phyloP scores from a whole-genome alignment of 2,888 invertebrate species.

The Pheosia tremula region DNA sequence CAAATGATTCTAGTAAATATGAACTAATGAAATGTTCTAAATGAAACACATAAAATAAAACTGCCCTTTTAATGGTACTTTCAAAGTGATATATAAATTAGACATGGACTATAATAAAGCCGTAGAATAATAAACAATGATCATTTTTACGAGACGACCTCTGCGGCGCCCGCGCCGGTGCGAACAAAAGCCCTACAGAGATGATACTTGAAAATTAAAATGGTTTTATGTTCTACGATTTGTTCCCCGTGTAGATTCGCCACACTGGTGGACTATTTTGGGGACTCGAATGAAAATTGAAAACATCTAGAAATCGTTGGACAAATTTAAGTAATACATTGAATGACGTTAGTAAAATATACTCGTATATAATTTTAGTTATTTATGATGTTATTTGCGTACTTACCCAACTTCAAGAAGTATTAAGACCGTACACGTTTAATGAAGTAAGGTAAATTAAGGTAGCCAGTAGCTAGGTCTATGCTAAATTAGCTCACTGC shows the following conservation, averaged over 20 bases:
- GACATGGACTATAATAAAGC: not conserved
- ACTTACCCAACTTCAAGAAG: too few relatives aligned
- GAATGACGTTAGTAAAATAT: too few relatives aligned
- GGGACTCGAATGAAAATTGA: not conserved
- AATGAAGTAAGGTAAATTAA: too few relatives aligned
- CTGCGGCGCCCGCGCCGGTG: not conserved
- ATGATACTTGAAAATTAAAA: slow-evolving; percentile 3
- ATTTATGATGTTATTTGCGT: too few relatives aligned
- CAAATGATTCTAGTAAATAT: too few relatives aligned
- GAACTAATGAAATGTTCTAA: not conserved
- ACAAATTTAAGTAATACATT: too few relatives aligned
- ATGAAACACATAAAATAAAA: not conserved
- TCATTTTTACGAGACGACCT: slow-evolving; percentile 7
- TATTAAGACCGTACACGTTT: too few relatives aligned
- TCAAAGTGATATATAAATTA: slow-evolving; percentile 4
- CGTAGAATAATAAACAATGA: slow-evolving; percentile 7
- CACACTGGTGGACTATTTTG: not conserved
- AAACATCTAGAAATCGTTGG: too few relatives aligned
- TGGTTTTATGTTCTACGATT: slow-evolving; percentile 9
- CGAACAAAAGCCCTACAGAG: slow-evolving; percentile 6
- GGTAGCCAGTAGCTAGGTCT: too few relatives aligned
- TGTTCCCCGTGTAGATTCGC: not conserved
- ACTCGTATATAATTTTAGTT: too few relatives aligned
- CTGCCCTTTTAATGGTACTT: not conserved
- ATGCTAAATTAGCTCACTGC: too few relatives aligned